Evolutionary conservation across 2,113 vertebrate species (phyloP).

Genomic region (Plectropomus leopardus): DNA sequence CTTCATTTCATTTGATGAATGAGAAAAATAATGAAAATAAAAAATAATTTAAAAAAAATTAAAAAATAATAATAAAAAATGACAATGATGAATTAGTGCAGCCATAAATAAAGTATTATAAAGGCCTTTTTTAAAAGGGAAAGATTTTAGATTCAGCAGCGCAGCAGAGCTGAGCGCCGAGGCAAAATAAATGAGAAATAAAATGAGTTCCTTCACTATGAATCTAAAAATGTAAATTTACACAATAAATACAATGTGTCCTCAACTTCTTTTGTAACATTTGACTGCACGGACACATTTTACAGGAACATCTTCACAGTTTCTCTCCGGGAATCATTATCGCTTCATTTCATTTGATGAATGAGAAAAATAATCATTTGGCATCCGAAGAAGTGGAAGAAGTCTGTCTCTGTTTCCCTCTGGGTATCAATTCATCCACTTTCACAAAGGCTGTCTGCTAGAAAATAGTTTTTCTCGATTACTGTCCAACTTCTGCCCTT

Average conservation of each 20-base stretch:
- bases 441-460: constrained; percentile 8
- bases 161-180: background rate
- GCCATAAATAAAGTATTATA: too few relatives aligned
- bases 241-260: background rate
- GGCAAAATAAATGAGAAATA: background rate
- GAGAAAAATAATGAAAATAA: background rate
- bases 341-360: constrained; percentile 30
- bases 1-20: constrained; percentile 30
- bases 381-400: constrained; percentile 4
- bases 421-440: constrained; percentile 10
- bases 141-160: background rate
- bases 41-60: too few relatives aligned
- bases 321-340: constrained; percentile 26
- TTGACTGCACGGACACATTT: constrained; percentile 23
- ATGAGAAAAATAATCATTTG: background rate
- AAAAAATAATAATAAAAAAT: too few relatives aligned
- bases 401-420: background rate
- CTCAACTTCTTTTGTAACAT: background rate
- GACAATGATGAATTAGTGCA: too few relatives aligned
- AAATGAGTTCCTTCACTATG: constrained; percentile 2
- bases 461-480: constrained; percentile 32
- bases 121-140: too few relatives aligned
- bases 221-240: background rate
- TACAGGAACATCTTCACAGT: constrained; percentile 25
- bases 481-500: constrained; percentile 8